Evolutionary conservation across 1,140 invertebrate species (phyloP), one percentile per base, ranked within the genome.

Genomic region (Limonius californicus): DNA sequence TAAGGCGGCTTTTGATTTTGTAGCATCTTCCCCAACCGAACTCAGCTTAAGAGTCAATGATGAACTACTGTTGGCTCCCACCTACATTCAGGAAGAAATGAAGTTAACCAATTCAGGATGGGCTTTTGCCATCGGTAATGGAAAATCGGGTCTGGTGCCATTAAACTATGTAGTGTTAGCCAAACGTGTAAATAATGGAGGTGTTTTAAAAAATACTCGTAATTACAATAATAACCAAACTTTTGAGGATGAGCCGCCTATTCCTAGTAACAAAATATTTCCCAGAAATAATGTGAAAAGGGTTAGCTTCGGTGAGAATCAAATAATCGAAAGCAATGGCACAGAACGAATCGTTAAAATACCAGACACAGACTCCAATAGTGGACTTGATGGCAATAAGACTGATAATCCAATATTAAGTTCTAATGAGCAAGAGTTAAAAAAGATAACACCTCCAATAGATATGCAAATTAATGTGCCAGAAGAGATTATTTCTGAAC

Each of bases 41-140:
- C 71, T 98, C 7, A 87, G 84, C 59, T 83, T 97, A 66, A 80
- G 79, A 64, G 81, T 84, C 30, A 91, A 92, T 57, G 89, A 95
- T 71, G 83, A 86, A 47, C 78, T 97, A 1, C 82, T 83, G 56
- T 77, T 98, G 18, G 94, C 94, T 1, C 94, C 94, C 0, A 87
- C 89, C 74, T 84, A 88, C 70, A 77, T 92, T 9, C 93, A 96
- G 75, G 87, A 89, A 64, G 83, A 82, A 61, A 74, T 74, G 65
- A 81, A 80, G 68, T 77, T 82, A 8, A 84, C 71, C 71, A 85
- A 85, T 67, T 83, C 87, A 1, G 89, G 89, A n/a, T 91, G 89
- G 89, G 83, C 85, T 3, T 81, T 85, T 76, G 90, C 87, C 0
- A 83, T 87, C 2, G 77, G 82, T 45, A 87, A 94, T 76, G 84